Evolutionary conservation across 2,797 vertebrate species (phyloP).

Genomic region (Smutsia temminckii): DNA sequence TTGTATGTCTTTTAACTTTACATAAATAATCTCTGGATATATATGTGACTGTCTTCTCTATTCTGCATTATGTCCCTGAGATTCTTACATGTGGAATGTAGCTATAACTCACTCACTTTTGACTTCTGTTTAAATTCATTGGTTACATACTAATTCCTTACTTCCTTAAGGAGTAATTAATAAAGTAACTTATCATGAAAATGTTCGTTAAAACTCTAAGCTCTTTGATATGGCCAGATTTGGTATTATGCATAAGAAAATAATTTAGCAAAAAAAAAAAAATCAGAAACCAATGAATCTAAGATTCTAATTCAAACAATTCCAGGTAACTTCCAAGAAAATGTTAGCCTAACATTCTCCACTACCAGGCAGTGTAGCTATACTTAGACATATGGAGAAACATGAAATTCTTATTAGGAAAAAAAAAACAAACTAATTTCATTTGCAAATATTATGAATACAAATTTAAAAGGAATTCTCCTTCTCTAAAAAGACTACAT

Average conservation of each 20-base stretch:
- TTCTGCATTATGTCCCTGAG: not conserved
- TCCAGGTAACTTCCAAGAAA: constrained; percentile 32
- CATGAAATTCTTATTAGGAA: not conserved
- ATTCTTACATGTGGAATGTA: not conserved
- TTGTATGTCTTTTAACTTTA: not conserved
- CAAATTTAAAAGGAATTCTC: not conserved
- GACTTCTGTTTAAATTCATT: constrained; percentile 11
- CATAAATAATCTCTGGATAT: not conserved
- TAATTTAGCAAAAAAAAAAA: not conserved
- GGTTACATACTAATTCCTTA: not conserved
- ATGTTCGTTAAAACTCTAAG: constrained; percentile 45
- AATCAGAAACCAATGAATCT: constrained; percentile 35
- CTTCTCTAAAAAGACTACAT: not conserved
- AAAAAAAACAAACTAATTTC: not conserved
- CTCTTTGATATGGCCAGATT: not conserved
- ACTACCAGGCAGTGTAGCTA: not conserved
- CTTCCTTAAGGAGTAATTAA: not conserved
- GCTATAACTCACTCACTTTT: constrained; percentile 28
- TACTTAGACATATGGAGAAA: not conserved
- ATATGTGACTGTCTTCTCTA: constrained; percentile 24
- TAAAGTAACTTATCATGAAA: constrained; percentile 23
- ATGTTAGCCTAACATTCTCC: not conserved
- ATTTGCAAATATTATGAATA: constrained; percentile 25
- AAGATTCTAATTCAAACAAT: constrained; percentile 10
- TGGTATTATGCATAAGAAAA: constrained; percentile 16